Evolutionary conservation across 2,797 vertebrate species (phyloP).

Genomic region (Rhadinocentrus ornatus): DNA sequence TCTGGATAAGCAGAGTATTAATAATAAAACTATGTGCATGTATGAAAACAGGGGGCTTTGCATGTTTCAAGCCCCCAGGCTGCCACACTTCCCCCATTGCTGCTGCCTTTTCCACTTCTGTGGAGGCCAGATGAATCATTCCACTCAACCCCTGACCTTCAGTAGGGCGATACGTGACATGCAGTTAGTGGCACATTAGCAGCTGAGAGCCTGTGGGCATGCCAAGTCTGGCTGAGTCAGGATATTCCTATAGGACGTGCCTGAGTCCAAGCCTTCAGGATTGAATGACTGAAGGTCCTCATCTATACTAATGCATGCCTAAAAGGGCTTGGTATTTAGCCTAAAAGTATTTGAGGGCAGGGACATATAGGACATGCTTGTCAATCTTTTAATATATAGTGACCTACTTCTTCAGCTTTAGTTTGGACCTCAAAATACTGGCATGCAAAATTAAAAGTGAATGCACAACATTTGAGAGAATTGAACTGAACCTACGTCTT

Average conservation of each 20-base stretch:
- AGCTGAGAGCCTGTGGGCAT: conserved; percentile 72
- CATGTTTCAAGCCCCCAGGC: conserved; percentile 18
- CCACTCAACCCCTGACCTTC: conserved; percentile 73
- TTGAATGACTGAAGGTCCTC: conserved; percentile 60
- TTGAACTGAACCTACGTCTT: conserved; percentile 17
- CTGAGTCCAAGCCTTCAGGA: conserved; percentile 51
- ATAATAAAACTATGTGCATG: conserved; percentile 49
- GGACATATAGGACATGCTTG: conserved; percentile 35
- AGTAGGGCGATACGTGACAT: conserved; percentile 64
- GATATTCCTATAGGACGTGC: conserved; percentile 71
- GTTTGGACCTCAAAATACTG: conserved; percentile 30
- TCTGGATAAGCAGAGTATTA: conserved; percentile 35
- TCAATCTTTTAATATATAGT: conserved; percentile 27
- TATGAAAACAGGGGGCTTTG: conserved; percentile 39
- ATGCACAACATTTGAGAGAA: conserved; percentile 19
- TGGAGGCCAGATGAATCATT: conserved; percentile 60
- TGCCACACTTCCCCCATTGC: conserved; percentile 46
- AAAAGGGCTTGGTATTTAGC: conserved; percentile 61
- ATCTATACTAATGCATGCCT: conserved; percentile 62
- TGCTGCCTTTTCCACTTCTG: conserved; percentile 43
- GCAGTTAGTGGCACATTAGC: conserved; percentile 65
- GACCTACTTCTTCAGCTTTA: conserved; percentile 57
- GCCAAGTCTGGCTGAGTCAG: conserved; percentile 68
- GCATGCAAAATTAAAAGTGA: conserved; percentile 36
- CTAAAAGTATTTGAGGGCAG: conserved; percentile 30